Evolutionary conservation across 2,113 vertebrate genomes (phyloP), one percentile per base, ranked within the genome.

Genomic region (Limanda limanda): DNA sequence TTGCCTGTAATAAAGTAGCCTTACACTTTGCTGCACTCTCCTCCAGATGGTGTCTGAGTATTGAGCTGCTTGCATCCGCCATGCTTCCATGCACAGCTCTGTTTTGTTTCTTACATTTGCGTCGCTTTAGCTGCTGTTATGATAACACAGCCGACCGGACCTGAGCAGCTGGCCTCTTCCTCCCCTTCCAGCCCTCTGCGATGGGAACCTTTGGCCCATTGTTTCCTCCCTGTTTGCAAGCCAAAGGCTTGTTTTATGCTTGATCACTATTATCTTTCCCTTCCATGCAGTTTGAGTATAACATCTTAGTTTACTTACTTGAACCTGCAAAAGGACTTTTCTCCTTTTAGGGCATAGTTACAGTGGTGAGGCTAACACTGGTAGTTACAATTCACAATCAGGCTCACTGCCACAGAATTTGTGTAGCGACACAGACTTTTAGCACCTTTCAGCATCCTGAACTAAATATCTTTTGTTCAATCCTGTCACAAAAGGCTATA

Each of bases 131-230:
- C 80, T 42, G 69, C 71, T 86, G 81, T 81, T 87, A 75, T 86
- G 83, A 86, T 85, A 88, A 91, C 89, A 90, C 60, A 60, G 68
- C 17, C 6, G 54, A 81, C 80, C 82, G 35, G 79, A 81, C 85
- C 88, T 63, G 56, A 84, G 48, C 78, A n/a, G 55, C 37, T 55
- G 1, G 79, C 83, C 85, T 82, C 78, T 86, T 89, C 81, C 81
- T 81, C 81, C 72, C 55, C 61, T 70, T 67, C 64, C 48, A 84
- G 74, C 70, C 79, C 84, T 84, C 76, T 69, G 23, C 76, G 74
- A 83, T 72, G 24, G 76, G 74, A 91, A 72, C 86, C 72, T 86
- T 87, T 79, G 67, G 24, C 60, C 68, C 57, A 86, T 91, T 90
- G 86, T 90, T 86, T 87, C 75, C 61, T 51, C 40, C 47, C 47